These are phyloP conservation scores for Zosterops lateralis DNA, from an alignment of 2,113 vertebrate genomes.

Conservation along the genomic window DNA sequence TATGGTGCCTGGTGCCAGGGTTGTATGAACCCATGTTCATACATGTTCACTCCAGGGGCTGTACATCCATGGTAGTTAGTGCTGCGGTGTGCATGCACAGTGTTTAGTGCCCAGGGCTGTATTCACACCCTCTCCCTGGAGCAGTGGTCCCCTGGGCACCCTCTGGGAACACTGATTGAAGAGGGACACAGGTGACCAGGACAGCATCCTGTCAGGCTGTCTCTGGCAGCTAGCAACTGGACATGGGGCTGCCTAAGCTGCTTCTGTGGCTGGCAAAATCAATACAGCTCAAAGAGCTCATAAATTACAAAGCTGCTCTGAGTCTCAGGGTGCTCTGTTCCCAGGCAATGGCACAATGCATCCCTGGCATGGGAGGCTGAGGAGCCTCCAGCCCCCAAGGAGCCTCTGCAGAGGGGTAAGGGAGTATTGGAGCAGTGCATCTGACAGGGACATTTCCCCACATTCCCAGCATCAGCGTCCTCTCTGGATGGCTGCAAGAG, in stretches of 20 bases:
- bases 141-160: rapidly evolving
- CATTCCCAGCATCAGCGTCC: neutral
- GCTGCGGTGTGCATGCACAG: rapidly evolving
- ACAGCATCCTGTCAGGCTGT: neutral
- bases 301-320: neutral
- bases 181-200: neutral
- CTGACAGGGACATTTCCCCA: rapidly evolving
- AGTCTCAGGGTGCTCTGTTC: neutral
- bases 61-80: rapidly evolving
- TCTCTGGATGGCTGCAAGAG: neutral
- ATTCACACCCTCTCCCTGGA: neutral
- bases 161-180: rapidly evolving
- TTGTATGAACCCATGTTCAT: no score
- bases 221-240: neutral
- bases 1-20: no score
- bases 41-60: neutral
- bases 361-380: rapidly evolving
- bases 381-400: neutral
- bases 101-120: neutral
- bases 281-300: neutral
- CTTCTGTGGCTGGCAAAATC: neutral
- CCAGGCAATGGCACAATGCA: rapidly evolving
- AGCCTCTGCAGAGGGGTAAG: neutral
- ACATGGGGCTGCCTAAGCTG: neutral
- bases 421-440: neutral